Percentiles rank a stretch among this genome's conserved stretches.
Evolutionary conservation across 1,140 invertebrate species (phyloP).

Genomic region (Bradynema listronoti): DNA sequence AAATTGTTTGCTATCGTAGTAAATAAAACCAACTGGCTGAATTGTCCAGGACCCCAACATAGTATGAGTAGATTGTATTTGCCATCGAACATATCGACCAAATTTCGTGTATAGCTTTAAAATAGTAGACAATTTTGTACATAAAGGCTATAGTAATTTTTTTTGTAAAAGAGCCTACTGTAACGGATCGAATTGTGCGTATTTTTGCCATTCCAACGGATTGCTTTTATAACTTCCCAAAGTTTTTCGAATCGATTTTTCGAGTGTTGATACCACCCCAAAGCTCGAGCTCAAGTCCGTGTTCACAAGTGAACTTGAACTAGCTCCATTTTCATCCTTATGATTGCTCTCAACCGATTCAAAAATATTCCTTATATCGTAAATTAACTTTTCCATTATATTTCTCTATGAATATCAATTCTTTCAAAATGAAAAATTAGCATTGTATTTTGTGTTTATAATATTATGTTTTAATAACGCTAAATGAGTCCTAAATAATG

Average conservation of each 20-base stretch:
- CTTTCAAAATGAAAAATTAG: too few relatives aligned
- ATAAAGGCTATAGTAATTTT: not conserved
- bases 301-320: too few relatives aligned
- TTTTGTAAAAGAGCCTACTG: slow-evolving; percentile 27
- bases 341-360: too few relatives aligned
- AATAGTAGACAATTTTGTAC: not conserved
- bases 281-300: too few relatives aligned
- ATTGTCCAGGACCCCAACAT: slow-evolving; percentile 81
- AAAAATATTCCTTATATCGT: too few relatives aligned
- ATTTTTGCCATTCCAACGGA: slow-evolving; percentile 44
- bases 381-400: too few relatives aligned
- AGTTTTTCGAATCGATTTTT: slow-evolving; percentile 20
- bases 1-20: not conserved
- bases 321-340: too few relatives aligned
- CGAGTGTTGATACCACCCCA: too few relatives aligned
- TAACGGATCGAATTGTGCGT: slow-evolving; percentile 45
- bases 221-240: slow-evolving; percentile 48
- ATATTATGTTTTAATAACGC: too few relatives aligned
- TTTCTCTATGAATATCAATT: too few relatives aligned
- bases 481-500: too few relatives aligned
- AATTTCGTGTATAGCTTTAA: slow-evolving; percentile 80
- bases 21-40: slow-evolving; percentile 1
- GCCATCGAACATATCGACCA: slow-evolving; percentile 87
- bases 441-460: too few relatives aligned
- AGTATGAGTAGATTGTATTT: slow-evolving; percentile 94